These are phyloP conservation scores for Drosophila mulleri DNA, from an alignment of 2,888 invertebrate genomes.

Conservation along the genomic window DNA sequence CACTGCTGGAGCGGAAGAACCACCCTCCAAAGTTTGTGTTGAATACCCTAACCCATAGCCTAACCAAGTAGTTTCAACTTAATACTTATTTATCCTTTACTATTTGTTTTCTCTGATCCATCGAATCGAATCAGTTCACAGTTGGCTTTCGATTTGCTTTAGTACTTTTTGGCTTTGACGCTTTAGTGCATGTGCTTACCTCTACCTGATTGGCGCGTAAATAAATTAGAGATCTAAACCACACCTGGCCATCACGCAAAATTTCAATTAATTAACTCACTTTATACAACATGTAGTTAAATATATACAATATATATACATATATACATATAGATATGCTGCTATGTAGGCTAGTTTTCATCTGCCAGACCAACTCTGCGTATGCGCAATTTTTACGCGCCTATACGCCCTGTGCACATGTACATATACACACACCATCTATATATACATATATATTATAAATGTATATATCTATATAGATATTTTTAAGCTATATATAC, in stretches of 20 bases:
- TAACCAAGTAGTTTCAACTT: constrained; percentile 17
- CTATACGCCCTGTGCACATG: constrained; percentile 19
- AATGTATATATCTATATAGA: constrained; percentile 1
- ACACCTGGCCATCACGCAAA: constrained; percentile 24
- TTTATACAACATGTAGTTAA: not conserved
- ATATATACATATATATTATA: constrained; percentile 12
- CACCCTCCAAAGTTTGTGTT: constrained; percentile 86
- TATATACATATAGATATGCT: constrained; percentile 1
- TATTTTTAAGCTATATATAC: constrained; percentile 20
- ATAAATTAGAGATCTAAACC: constrained; percentile 21
- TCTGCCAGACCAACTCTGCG: constrained; percentile 12
- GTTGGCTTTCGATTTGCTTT: constrained; percentile 38
- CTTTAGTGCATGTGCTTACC: constrained; percentile 49
- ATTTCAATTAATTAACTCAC: constrained; percentile 25
- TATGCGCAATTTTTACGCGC: constrained; percentile 31
- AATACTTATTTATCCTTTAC: constrained; percentile 13
- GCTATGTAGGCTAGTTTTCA: constrained; percentile 13
- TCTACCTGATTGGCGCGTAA: constrained; percentile 41
- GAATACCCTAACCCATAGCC: constrained; percentile 36
- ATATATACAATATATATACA: constrained; percentile 1
- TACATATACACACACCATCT: constrained; percentile 14
- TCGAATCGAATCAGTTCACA: constrained; percentile 10
- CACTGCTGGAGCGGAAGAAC: constrained; percentile 85
- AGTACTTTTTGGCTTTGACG: constrained; percentile 26
- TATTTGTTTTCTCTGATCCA: not conserved